Evolutionary conservation across 2,888 invertebrate genomes (phyloP).

Genomic region (Mythimna albipuncta): DNA sequence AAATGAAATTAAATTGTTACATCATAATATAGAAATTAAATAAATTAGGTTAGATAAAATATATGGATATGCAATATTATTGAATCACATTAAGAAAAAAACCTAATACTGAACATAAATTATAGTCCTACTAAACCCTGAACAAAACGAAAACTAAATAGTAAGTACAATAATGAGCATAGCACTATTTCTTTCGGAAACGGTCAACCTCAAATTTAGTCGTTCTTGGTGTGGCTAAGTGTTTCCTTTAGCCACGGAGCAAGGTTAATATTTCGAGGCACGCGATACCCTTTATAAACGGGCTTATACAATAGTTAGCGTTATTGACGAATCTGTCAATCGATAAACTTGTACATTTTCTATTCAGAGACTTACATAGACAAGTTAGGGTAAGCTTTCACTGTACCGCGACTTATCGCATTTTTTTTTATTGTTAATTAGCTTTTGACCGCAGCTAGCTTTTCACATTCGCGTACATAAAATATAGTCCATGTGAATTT

Average conservation of each 20-base stretch:
- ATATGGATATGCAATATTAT: too few relatives aligned
- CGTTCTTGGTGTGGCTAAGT: slow-evolving; percentile 39
- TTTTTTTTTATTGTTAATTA: background rate
- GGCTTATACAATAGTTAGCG: slow-evolving; percentile 11
- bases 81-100: too few relatives aligned
- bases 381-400: background rate
- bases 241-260: slow-evolving; percentile 46
- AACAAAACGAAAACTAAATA: slow-evolving; percentile 20
- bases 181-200: slow-evolving; percentile 37
- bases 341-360: slow-evolving; percentile 6
- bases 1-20: too few relatives aligned
- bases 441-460: too few relatives aligned
- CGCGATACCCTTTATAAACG: slow-evolving; percentile 46
- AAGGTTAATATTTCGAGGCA: slow-evolving; percentile 54
- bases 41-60: too few relatives aligned
- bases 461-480: too few relatives aligned
- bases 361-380: slow-evolving; percentile 4
- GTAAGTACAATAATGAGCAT: slow-evolving; percentile 13
- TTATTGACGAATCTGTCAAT: slow-evolving; percentile 18
- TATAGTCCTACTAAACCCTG: slow-evolving; percentile 5
- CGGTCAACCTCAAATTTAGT: slow-evolving; percentile 32
- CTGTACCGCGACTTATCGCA: too few relatives aligned
- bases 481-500: too few relatives aligned
- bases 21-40: too few relatives aligned
- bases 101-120: too few relatives aligned